phyloP scores from a whole-genome alignment of 2,113 vertebrate genomes.

The Pontoporia blainvillei region DNA sequence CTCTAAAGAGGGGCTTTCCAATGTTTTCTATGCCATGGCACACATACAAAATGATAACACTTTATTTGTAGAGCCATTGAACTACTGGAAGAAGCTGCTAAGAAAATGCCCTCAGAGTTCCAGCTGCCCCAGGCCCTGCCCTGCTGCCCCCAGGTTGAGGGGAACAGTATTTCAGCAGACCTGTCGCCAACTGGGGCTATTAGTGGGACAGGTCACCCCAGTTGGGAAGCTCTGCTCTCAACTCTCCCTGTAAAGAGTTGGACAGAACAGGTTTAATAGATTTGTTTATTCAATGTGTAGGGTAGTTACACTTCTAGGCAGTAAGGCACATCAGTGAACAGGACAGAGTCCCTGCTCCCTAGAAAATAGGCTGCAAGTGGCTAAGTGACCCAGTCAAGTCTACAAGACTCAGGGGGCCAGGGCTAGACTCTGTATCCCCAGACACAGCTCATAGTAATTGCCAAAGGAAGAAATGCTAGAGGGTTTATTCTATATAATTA shows the following conservation, averaged over 20 bases:
- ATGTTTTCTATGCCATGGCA: neutral
- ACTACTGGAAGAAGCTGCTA: neutral
- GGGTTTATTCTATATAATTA: neutral
- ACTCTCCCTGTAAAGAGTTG: neutral
- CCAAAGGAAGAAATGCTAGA: neutral
- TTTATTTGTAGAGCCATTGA: neutral
- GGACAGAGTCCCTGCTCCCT: neutral
- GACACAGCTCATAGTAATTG: neutral
- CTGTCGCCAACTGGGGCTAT: fast-evolving
- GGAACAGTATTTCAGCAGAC: neutral
- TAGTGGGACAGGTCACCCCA: neutral
- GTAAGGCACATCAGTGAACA: neutral
- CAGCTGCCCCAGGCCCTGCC: fast-evolving
- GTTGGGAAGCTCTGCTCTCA: neutral
- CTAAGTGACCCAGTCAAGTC: neutral
- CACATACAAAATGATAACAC: neutral
- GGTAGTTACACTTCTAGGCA: neutral
- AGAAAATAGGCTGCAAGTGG: neutral
- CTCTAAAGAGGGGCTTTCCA: neutral
- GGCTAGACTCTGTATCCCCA: neutral
- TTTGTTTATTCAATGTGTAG: neutral
- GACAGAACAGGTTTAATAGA: neutral
- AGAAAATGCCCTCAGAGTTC: fast-evolving
- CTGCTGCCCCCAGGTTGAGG: neutral
- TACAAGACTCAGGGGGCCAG: fast-evolving